These are phyloP conservation scores for Trichonephila inaurata DNA, from an alignment of 1,140 invertebrate species.

Conservation along the genomic window DNA sequence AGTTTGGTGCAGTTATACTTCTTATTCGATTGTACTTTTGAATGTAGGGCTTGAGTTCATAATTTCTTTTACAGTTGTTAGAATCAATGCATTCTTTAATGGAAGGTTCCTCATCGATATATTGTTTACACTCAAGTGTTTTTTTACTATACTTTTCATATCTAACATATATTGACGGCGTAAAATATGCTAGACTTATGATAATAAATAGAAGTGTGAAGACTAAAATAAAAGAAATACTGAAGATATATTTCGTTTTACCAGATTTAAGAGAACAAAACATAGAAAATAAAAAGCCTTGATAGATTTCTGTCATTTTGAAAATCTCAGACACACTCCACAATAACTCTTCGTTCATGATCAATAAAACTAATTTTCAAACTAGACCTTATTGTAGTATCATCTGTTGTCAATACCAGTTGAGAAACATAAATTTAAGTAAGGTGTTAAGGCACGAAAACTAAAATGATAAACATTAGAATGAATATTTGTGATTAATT, in stretches of 20 bases:
- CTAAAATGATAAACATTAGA: background rate
- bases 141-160: background rate
- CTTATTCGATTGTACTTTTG: background rate
- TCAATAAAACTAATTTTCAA: background rate
- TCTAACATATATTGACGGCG: background rate
- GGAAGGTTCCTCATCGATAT: background rate
- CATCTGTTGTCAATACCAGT: background rate
- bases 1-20: background rate
- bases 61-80: background rate
- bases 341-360: constrained; percentile 12
- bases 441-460: background rate
- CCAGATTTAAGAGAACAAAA: background rate
- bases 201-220: constrained; percentile 46
- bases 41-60: constrained; percentile 16
- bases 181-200: constrained; percentile 35
- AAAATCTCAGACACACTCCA: constrained; percentile 15
- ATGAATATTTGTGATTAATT: background rate
- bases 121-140: background rate
- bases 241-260: constrained; percentile 55
- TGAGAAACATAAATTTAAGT: background rate
- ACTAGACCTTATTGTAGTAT: background rate
- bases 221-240: constrained; percentile 23
- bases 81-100: background rate
- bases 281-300: constrained; percentile 17
- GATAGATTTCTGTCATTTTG: constrained; percentile 31